phyloP scores from a whole-genome alignment of 1,140 invertebrate genomes.

The Brachionus asplanchnoidis region DNA sequence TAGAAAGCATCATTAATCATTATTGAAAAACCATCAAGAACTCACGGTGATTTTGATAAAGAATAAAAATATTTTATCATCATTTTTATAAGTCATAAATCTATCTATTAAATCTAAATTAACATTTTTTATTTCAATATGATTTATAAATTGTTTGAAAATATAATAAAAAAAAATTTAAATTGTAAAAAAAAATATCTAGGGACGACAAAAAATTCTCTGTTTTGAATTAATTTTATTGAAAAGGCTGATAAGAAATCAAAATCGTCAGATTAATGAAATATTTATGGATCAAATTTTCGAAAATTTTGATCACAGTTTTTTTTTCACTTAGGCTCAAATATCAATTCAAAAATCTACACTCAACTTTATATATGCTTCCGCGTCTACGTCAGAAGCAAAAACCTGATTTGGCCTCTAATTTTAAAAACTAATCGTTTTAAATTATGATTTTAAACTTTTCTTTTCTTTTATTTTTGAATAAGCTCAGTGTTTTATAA shows the following conservation, averaged over 20 bases:
- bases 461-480: no score
- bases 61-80: not conserved
- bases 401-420: not conserved
- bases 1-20: slow-evolving; percentile 8
- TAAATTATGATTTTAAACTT: no score
- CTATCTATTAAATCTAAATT: not conserved
- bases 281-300: not conserved
- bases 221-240: not conserved
- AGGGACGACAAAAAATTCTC: not conserved
- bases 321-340: not conserved
- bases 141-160: not conserved
- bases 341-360: not conserved
- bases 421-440: no score
- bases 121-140: not conserved
- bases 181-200: no score
- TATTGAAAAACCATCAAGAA: slow-evolving; percentile 3
- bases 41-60: not conserved
- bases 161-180: not conserved
- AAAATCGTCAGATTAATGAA: not conserved
- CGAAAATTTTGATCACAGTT: not conserved
- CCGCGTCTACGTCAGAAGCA: not conserved
- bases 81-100: not conserved
- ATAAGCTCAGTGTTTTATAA: no score
- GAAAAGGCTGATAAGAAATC: not conserved
- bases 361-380: not conserved